A percentile compares a stretch with the other conserved stretches of the same genome.
Conservation (phyloP, 2,888 invertebrate species). For the Megamerina dolium region DNA sequence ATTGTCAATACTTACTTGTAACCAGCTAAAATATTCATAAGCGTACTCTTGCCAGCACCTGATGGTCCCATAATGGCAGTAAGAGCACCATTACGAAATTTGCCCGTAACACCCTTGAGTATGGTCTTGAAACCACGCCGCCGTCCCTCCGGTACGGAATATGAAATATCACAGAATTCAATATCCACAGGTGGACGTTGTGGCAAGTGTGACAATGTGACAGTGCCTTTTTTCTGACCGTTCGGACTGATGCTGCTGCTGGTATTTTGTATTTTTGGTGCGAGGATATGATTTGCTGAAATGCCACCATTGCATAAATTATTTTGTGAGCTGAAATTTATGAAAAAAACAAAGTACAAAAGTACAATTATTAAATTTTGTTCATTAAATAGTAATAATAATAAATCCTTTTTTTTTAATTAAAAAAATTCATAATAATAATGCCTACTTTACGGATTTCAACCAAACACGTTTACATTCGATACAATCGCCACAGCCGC, state of each 20-base stretch:
- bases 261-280: constrained; percentile 68
- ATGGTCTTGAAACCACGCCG: constrained; percentile 79
- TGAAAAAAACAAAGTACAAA: not conserved
- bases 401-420: too few species aligned
- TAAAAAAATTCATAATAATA: too few species aligned
- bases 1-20: constrained; percentile 64
- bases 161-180: constrained; percentile 80
- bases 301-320: constrained; percentile 65
- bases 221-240: constrained; percentile 63
- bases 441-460: constrained; percentile 32
- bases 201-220: constrained; percentile 71
- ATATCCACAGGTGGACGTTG: constrained; percentile 85
- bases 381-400: too few species aligned
- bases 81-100: constrained; percentile 82
- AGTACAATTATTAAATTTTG: not conserved
- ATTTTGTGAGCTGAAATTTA: constrained; percentile 59
- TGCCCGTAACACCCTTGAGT: constrained; percentile 81
- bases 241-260: constrained; percentile 57
- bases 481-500: not conserved
- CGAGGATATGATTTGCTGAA: constrained; percentile 51
- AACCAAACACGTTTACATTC: constrained; percentile 23
- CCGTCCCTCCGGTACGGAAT: constrained; percentile 80
- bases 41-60: constrained; percentile 69
- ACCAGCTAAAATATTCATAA: constrained; percentile 83
- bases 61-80: constrained; percentile 97